Conservation (phyloP, 2,797 vertebrate species). For the Bryconaethiops microstoma region DNA sequence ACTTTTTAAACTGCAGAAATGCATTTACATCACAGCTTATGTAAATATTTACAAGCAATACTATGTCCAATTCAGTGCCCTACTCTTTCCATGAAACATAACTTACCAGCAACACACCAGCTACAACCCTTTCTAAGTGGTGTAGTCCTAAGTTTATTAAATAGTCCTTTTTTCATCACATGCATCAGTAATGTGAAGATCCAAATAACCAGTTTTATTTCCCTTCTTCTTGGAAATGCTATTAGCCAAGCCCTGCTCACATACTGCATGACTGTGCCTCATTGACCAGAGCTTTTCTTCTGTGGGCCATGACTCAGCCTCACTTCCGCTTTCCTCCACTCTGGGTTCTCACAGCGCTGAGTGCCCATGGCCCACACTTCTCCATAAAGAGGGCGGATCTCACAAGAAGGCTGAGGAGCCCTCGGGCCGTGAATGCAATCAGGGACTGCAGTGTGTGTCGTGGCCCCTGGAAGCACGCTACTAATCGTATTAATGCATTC, state of each 20-base stretch:
- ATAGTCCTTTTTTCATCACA: neutral
- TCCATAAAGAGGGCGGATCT: conserved; percentile 15
- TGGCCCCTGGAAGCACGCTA: conserved; percentile 18
- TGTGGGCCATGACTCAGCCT: conserved; percentile 37
- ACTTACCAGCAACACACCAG: neutral
- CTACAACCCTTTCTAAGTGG: neutral
- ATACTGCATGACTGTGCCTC: conserved; percentile 43
- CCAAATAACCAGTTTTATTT: neutral
- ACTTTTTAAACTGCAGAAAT: no score
- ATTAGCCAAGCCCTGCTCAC: neutral
- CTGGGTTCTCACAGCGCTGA: conserved; percentile 18
- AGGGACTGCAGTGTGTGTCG: neutral
- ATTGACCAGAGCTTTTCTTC: conserved; percentile 24
- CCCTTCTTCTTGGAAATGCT: conserved; percentile 12
- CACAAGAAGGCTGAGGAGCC: conserved; percentile 26
- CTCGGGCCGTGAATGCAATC: conserved; percentile 35
- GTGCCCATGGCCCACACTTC: neutral
- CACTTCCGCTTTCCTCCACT: conserved; percentile 45
- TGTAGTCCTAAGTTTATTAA: neutral
- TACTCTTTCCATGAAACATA: neutral
- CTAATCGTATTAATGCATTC: conserved; percentile 32
- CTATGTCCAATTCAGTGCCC: no score
- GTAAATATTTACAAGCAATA: no score
- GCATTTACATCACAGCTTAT: no score
- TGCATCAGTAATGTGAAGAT: neutral